Evolutionary conservation across 2,888 invertebrate genomes (phyloP), one percentile per base, ranked within the genome.

Genomic region (Athalia cordata): DNA sequence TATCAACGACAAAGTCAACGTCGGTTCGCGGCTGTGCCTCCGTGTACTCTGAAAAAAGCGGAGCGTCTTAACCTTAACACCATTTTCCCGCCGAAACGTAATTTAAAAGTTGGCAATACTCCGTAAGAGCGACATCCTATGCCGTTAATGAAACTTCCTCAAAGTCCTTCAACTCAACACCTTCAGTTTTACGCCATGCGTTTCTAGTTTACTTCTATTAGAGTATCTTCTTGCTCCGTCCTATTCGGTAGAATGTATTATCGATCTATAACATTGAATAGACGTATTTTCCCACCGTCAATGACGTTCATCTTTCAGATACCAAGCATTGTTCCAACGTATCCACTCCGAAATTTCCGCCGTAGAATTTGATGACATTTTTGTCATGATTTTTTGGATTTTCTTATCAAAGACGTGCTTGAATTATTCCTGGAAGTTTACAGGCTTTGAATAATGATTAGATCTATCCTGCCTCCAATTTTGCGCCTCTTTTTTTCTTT

Each of bases 91-190:
- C 82, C 85, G 83, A 84, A 88, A 89, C 84, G 88, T 87, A 88
- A 89, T 89, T 88, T 89, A 87, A 88, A 89, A 89, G 87, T 89
- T 89, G 84, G 85, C 86, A 84, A 85, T 83, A 84, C 84, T 79
- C 78, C 78, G 80, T 79, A 80, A 79, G 76, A 80, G 81, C 81
- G 83, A 85, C 86, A 84, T 83, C 83, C 85, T 85, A 82, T 79
- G 83, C 83, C 84, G 86, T 87, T 88, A 88, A 88, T 87, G 87
- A 89, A 89, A 88, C 88, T 87, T 86, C 83, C 81, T 81, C 81
- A 81, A 83, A 85, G 87, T 86, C 83, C 81, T 81, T 81, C 81
- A 83, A 85, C 82, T 85, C 82, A 75, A 83, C 85, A 86, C 86
- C 88, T 88, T 88, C 87, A 87, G 88, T 89, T 87, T 88, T 77